Base-by-base conservation (phyloP, 2,113 vertebrate species). In the Spermophilus dauricus region DNA sequence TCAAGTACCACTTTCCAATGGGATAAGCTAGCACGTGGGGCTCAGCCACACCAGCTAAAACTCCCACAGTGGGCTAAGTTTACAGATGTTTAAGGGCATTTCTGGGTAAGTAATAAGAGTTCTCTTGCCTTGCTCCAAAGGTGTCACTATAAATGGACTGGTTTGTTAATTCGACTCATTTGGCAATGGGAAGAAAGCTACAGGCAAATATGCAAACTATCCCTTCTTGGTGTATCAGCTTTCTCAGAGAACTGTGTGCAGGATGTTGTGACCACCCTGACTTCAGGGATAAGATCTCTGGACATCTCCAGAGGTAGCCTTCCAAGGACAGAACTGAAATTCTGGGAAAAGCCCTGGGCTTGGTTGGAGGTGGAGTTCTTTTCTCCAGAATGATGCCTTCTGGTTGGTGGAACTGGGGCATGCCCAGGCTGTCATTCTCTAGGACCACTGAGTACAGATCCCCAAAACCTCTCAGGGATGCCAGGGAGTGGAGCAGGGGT, bases 131-230 rank as follows among this genome's bases (percentile, higher is more conserved):
- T 88, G 53, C n/a, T 77, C 45, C 53, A 34, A 91, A 91, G 48
- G 51, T n/a, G 26, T 72, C 58, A 65, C 39, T 91, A 91, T 96
- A 63, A 96, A 30, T 51, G 75, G 32, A 58, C 84, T 85, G n/a
- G 61, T 76, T 86, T 82, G 56, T 17, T 96, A 42, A 81, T 86
- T 80, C 72, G 42, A 65, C 63, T 95, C 76, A 39, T 26, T 91
- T 91, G 63, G 53, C 65, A 94, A 45, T 0, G 61, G 42, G 75
- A 87, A 84, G 65, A 89, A 78, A 90, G 61, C 53, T 73, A 86
- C 51, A 93, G 63, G 86, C 73, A 51, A 45, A 28, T 14, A 69
- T 9, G 37, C 69, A 72, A 80, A 92, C 37, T 37, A 45, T 45
- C 48, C 63, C 76, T 87, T 83, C 39, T 61, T 30, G 39, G 51